Evolutionary conservation across 2,797 vertebrate species (phyloP).

Genomic region (Tapera naevia): DNA sequence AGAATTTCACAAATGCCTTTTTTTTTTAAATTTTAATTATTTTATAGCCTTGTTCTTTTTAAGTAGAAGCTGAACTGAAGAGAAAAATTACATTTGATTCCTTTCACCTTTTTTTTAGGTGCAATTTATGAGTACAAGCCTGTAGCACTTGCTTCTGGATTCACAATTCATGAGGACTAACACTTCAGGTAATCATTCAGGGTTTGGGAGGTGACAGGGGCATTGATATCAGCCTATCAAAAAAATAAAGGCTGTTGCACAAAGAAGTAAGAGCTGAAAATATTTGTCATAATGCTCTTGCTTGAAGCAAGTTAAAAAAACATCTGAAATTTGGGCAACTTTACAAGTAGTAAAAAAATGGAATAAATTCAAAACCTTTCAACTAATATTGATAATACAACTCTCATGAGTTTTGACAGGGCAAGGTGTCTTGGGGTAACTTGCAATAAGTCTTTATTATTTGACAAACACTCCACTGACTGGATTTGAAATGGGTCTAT

Average conservation of each 20-base stretch:
- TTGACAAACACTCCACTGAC: neutral
- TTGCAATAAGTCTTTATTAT: neutral
- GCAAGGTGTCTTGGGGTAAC: neutral
- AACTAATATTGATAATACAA: neutral
- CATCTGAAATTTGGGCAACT: neutral
- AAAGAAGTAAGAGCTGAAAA: neutral
- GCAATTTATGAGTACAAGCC: neutral
- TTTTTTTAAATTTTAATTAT: neutral
- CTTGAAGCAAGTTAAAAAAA: neutral
- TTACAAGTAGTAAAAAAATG: neutral
- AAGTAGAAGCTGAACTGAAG: neutral
- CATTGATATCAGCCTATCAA: neutral
- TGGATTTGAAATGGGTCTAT: neutral
- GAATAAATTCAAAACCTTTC: neutral
- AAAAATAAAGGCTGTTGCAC: neutral
- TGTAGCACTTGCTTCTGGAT: neutral
- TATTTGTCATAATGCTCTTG: neutral
- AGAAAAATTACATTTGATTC: neutral
- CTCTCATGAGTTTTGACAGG: neutral
- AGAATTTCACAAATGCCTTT: neutral
- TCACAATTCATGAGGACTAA: neutral
- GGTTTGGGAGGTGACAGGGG: neutral
- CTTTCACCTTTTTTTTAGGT: neutral
- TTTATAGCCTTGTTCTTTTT: neutral
- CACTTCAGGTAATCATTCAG: neutral